Base-by-base conservation (phyloP, 2,797 vertebrate genomes). In the Artibeus lituratus region DNA sequence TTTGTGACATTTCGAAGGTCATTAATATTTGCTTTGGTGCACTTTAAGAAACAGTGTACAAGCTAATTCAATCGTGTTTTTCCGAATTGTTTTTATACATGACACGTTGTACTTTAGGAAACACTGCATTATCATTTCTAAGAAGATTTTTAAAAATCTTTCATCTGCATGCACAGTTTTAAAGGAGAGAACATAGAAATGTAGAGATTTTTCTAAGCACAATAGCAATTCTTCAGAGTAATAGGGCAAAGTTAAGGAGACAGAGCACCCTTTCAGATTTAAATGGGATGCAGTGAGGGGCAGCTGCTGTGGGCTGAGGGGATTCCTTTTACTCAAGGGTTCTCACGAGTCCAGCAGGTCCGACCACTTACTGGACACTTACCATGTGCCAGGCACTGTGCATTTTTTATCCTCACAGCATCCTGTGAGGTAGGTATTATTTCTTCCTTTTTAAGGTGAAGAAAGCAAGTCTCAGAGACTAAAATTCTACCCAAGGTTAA, bases 11-110 rank as follows among this genome's bases (percentile, higher is more conserved):
- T 97, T 96, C 73, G 82, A 96, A 93, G 74, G 39, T 98, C 94
- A 97, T 98, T 98, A 94, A 90, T 96, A 96, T 97, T 98, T 98
- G 97, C 97, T 98, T 98, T 98, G 97, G 98, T 98, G 98, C 98
- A 99, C 98, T 99, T 98, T 98, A 98, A 85, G 96, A 95, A 96
- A 91, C 80, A 96, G 94, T 69, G 70, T 96, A n/a, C 91, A 74
- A 62, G 95, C 51, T 76, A 89, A 90, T 95, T 97, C 44, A 94
- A 85, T 92, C 55, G 96, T 96, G 76, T 22, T n/a, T 98, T 70
- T 97, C 95, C 87, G 78, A 97, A 53, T 70, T 93, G 32, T 95
- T 96, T 96, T 92, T 97, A 77, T 85, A 95, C 12, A 44, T 85
- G 85, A 83, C 90, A 81, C 47, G 29, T 97, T 97, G 83, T 95